Conservation (phyloP, 2,113 vertebrate genomes). For the Rhipidura dahli region DNA sequence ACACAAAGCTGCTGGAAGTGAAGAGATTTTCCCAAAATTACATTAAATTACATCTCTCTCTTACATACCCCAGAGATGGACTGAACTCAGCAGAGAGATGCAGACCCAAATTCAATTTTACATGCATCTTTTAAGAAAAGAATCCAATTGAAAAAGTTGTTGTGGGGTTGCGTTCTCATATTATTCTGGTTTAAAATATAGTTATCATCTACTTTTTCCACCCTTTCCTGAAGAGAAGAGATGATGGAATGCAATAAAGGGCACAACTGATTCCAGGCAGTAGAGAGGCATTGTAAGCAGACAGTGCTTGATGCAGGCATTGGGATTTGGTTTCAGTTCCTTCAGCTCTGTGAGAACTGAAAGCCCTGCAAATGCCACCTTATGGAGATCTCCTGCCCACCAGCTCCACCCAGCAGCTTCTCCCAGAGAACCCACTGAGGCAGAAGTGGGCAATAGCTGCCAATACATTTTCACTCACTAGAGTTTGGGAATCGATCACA, state of each 20-base stretch:
- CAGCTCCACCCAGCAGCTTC: neutral
- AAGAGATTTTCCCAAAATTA: conserved; percentile 2
- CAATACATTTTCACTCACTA: neutral
- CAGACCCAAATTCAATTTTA: neutral
- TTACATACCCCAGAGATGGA: neutral
- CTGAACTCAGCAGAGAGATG: neutral
- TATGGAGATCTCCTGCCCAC: neutral
- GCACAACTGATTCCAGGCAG: neutral
- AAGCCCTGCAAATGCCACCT: neutral
- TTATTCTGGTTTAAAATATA: neutral
- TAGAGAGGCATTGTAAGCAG: neutral
- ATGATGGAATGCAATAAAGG: neutral
- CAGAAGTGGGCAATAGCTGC: neutral
- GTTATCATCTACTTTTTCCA: neutral
- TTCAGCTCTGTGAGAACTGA: neutral
- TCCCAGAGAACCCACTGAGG: neutral
- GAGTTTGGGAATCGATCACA: neutral
- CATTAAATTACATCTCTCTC: neutral
- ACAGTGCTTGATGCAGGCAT: neutral
- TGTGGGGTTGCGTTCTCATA: neutral
- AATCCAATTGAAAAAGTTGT: neutral
- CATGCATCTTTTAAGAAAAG: neutral
- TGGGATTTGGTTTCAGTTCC: neutral
- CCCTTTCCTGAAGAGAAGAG: neutral
- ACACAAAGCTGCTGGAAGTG: neutral